phyloP scores from a whole-genome alignment of 2,113 vertebrate genomes.

The Cephalopholis sonnerati region DNA sequence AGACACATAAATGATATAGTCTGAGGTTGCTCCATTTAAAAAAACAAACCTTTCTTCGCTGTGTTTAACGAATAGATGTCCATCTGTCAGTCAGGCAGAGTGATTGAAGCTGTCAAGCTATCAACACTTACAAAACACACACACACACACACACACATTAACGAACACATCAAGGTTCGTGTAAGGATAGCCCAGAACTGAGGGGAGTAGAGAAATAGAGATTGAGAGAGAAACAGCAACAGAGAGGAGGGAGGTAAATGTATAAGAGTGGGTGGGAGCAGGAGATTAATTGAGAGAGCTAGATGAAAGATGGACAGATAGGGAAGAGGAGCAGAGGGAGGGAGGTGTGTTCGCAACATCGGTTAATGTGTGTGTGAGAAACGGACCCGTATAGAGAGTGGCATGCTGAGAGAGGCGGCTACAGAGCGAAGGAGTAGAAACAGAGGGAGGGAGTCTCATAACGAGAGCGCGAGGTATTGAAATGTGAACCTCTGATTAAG shows the following conservation, averaged over 20 bases:
- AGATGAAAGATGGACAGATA: slow-evolving; percentile 60
- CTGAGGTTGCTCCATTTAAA: not conserved
- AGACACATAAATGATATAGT: not conserved
- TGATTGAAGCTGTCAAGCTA: slow-evolving; percentile 17
- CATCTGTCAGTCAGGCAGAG: slow-evolving; percentile 5
- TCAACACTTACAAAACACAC: slow-evolving; percentile 1
- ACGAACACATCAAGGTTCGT: slow-evolving; percentile 6
- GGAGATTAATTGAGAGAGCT: slow-evolving; percentile 62
- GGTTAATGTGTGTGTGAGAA: slow-evolving; percentile 15
- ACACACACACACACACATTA: slow-evolving; percentile 2
- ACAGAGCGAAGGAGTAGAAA: slow-evolving; percentile 33
- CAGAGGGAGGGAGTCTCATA: slow-evolving; percentile 35
- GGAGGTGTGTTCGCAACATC: slow-evolving; percentile 1
- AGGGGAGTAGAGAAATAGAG: slow-evolving; percentile 5
- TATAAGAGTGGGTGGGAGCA: slow-evolving; percentile 9
- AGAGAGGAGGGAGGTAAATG: slow-evolving; percentile 39
- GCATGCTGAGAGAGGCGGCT: slow-evolving; percentile 18
- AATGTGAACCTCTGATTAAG: slow-evolving; percentile 77
- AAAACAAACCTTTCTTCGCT: not conserved
- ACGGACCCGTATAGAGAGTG: not conserved
- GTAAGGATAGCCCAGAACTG: slow-evolving; percentile 33
- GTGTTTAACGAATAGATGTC: slow-evolving; percentile 43
- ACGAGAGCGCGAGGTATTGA: slow-evolving; percentile 58
- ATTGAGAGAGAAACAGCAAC: slow-evolving; percentile 19
- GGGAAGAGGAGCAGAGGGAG: slow-evolving; percentile 2